Percentiles rank a stretch among this genome's conserved stretches.
These are phyloP conservation scores for Stictocephala bisonia DNA, from an alignment of 2,888 invertebrate genomes.

Conservation along the genomic window DNA sequence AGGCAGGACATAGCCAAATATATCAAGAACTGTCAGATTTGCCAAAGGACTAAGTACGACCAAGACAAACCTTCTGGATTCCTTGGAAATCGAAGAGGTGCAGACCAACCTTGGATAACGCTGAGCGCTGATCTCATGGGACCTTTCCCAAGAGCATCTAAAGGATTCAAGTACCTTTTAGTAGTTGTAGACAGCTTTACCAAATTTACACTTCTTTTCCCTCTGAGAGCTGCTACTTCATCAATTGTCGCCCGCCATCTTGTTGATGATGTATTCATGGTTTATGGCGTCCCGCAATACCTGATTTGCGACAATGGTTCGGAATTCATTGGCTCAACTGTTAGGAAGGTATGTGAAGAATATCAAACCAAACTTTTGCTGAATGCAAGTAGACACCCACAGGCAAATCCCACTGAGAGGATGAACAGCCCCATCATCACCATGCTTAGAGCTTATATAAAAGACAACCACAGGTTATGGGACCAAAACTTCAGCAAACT, in stretches of 20 bases:
- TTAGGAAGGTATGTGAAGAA: neutral
- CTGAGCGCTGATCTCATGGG: slow-evolving; percentile 59
- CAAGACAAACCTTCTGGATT: slow-evolving; percentile 20
- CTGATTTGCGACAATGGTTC: slow-evolving; percentile 33
- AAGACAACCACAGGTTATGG: slow-evolving; percentile 58
- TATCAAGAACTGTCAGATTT: neutral
- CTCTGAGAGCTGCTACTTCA: slow-evolving; percentile 56
- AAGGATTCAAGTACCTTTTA: slow-evolving; percentile 56
- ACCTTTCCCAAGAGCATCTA: slow-evolving; percentile 58
- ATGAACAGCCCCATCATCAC: slow-evolving; percentile 60
- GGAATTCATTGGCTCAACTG: neutral
- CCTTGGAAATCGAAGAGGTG: neutral
- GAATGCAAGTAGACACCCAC: slow-evolving; percentile 59
- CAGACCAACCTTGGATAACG: slow-evolving; percentile 6
- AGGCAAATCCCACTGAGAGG: slow-evolving; percentile 62
- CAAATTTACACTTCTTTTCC: slow-evolving; percentile 55
- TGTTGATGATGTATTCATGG: slow-evolving; percentile 22
- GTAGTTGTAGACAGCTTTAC: slow-evolving; percentile 59
- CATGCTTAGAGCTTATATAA: slow-evolving; percentile 60
- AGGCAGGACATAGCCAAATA: neutral
- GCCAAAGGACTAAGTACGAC: slow-evolving; percentile 3
- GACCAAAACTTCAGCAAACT: slow-evolving; percentile 54
- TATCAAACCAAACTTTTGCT: slow-evolving; percentile 51
- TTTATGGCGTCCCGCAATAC: slow-evolving; percentile 26
- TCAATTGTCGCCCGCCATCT: neutral